Base-by-base conservation (phyloP, 2,113 vertebrate genomes). In the Megatriorchis doriae region DNA sequence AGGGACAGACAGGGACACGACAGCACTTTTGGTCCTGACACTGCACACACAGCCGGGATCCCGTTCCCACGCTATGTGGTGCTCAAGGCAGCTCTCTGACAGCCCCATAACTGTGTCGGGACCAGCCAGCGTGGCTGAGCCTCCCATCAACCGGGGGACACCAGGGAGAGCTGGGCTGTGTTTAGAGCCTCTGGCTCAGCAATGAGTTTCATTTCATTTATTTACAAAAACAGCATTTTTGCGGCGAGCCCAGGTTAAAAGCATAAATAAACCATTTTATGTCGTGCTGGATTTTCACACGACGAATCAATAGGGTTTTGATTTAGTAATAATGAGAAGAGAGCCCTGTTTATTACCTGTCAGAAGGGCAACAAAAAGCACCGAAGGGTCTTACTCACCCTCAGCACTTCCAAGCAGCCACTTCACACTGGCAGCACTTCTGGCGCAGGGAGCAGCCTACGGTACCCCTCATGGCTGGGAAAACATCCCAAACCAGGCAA, bases 261-360 rank as follows among this genome's bases (percentile, higher is more conserved):
- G 66, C 79, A 82, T 88, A 93, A 92, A 95, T 90, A 93, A 95
- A 97, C 82, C 55, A 81, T 94, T 94, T 90, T 83, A 83, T 48
- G 74, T 70, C 6, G 2, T 4, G 1, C 50, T 56, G 50, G 43
- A 92, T 96, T 95, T 97, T 94, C 90, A 96, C 56, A 73, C 45
- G 42, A 91, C 62, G 55, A 88, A 90, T 95, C 95, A 67, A 93
- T 65, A 93, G 55, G 61, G 67, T 55, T 96, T 95, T 96, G 91
- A 96, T 96, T 95, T 86, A 94, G 85, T 68, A 93, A 94, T 92
- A 93, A 95, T 68, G 80, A 95, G 68, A 79, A 55, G 52, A 84
- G 47, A 86, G 58, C 53, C 9, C 62, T 80, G 66, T 93, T 94
- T 90, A 93, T 62, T 85, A 81, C 73, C 73, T 85, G 53, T 58